Percentiles rank a stretch among this genome's conserved stretches.
phyloP scores from a whole-genome alignment of 1,140 invertebrate species.

The Diorhabda sublineata region DNA sequence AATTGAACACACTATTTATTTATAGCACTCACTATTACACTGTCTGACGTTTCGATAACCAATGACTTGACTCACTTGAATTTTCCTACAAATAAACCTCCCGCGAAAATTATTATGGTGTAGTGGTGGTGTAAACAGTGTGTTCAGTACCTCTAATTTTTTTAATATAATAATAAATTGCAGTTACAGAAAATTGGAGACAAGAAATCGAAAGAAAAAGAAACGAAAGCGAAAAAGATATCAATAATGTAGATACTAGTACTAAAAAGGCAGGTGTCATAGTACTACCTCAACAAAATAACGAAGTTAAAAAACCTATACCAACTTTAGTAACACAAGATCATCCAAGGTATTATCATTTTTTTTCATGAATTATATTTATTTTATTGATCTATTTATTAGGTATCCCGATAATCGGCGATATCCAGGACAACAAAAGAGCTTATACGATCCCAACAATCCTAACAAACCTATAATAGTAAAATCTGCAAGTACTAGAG shows the following conservation, averaged over 20 bases:
- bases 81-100: no score
- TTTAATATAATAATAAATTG: no score
- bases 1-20: no score
- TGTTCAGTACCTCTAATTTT: no score
- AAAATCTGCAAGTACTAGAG: constrained; percentile 49
- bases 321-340: constrained; percentile 21
- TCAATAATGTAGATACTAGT: constrained; percentile 18
- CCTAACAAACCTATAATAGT: constrained; percentile 66
- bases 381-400: background rate
- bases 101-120: no score
- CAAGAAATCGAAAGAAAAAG: constrained; percentile 40
- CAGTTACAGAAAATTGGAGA: constrained; percentile 38
- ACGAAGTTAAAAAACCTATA: background rate
- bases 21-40: no score
- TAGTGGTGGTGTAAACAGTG: no score
- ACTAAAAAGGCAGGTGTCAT: constrained; percentile 39
- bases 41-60: no score
- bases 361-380: constrained; percentile 2
- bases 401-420: constrained; percentile 23
- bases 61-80: no score
- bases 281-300: constrained; percentile 33
- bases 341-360: constrained; percentile 27
- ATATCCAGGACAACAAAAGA: constrained; percentile 47
- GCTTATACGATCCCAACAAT: constrained; percentile 66
- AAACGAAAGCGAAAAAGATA: constrained; percentile 29